phyloP scores from a whole-genome alignment of 2,888 invertebrate species.

The Acholoe squamosa region DNA sequence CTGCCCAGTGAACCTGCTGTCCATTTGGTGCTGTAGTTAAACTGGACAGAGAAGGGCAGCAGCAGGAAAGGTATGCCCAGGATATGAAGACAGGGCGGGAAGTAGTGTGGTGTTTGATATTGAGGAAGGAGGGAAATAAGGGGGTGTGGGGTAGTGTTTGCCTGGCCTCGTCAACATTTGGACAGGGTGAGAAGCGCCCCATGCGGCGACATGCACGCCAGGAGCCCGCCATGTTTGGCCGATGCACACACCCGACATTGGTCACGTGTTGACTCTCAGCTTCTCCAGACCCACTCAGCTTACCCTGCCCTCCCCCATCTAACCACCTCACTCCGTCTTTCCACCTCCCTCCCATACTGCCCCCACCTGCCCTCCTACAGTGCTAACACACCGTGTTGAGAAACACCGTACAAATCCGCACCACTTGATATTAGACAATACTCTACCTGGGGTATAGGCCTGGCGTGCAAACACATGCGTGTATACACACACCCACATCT shows the following conservation, averaged over 20 bases:
- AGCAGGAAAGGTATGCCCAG: background rate
- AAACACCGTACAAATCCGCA: slow-evolving; percentile 13
- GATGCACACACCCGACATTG: slow-evolving; percentile 16
- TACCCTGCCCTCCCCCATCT: slow-evolving; percentile 13
- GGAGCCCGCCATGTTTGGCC: slow-evolving; percentile 1
- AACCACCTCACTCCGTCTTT: background rate
- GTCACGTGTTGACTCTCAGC: slow-evolving; percentile 40
- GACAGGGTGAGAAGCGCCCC: slow-evolving; percentile 37
- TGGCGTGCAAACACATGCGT: slow-evolving; percentile 7
- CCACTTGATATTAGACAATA: slow-evolving; percentile 29
- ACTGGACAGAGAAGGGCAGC: background rate
- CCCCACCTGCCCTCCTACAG: background rate
- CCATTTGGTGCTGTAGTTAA: too few relatives aligned
- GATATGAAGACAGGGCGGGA: background rate
- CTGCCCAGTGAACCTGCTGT: too few relatives aligned
- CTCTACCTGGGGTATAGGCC: background rate
- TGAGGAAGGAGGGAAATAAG: background rate
- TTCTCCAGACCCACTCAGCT: slow-evolving; percentile 39
- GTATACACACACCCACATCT: background rate
- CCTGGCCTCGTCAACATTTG: slow-evolving; percentile 43
- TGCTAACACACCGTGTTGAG: background rate
- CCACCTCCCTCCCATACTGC: background rate
- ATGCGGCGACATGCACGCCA: slow-evolving; percentile 44
- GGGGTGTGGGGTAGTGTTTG: background rate
- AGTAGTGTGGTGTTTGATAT: background rate